Percentiles rank a stretch among this genome's conserved stretches.
Evolutionary conservation across 2,797 vertebrate species (phyloP).

Genomic region (Epinephelus coioides): DNA sequence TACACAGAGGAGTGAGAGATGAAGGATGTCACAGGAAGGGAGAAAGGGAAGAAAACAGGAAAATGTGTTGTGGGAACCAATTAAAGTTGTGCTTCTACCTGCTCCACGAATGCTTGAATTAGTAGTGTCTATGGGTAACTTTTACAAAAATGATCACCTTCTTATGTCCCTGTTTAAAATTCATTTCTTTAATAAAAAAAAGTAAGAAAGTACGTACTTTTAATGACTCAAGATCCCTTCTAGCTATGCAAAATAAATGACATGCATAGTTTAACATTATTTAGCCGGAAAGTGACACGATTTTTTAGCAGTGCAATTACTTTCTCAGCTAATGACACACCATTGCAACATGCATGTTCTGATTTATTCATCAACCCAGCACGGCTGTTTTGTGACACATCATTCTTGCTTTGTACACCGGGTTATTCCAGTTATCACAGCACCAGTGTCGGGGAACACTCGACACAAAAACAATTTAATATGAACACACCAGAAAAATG

Average conservation of each 20-base stretch:
- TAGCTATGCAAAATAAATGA: slow-evolving; percentile 37
- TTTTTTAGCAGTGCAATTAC: slow-evolving; percentile 39
- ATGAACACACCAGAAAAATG: slow-evolving; percentile 23
- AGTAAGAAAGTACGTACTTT: slow-evolving; percentile 20
- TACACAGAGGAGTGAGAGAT: slow-evolving; percentile 42
- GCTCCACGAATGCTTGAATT: slow-evolving; percentile 16
- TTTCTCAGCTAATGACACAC: slow-evolving; percentile 40
- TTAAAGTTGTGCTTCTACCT: slow-evolving; percentile 48
- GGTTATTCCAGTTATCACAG: slow-evolving; percentile 15
- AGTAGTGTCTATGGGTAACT: slow-evolving; percentile 32
- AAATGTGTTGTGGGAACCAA: slow-evolving; percentile 51
- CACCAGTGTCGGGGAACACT: neutral
- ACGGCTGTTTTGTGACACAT: slow-evolving; percentile 15
- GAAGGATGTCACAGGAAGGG: slow-evolving; percentile 37
- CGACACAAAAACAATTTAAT: slow-evolving; percentile 23
- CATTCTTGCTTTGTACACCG: neutral
- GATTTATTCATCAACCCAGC: slow-evolving; percentile 48
- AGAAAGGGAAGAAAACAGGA: slow-evolving; percentile 12
- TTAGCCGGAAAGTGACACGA: slow-evolving; percentile 10
- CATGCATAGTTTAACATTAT: slow-evolving; percentile 10
- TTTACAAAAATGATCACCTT: slow-evolving; percentile 15
- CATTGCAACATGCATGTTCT: slow-evolving; percentile 54
- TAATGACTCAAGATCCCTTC: slow-evolving; percentile 42
- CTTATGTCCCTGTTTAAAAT: slow-evolving; percentile 17
- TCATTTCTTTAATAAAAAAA: slow-evolving; percentile 8